Base-by-base conservation (phyloP, 2,888 invertebrate species). In the Amblyjoppa fuscipennis region DNA sequence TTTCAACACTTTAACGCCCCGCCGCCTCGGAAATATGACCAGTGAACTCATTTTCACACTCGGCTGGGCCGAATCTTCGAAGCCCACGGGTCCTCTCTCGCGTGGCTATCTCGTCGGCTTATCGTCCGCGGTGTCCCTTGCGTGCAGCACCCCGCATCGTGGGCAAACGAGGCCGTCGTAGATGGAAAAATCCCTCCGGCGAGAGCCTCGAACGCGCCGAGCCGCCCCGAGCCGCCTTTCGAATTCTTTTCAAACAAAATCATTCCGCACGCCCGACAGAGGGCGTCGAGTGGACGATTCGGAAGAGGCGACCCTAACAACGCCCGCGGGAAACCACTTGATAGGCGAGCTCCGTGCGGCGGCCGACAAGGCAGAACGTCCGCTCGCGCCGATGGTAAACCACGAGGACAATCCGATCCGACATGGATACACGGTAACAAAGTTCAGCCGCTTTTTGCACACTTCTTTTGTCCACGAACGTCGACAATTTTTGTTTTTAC, bases 31-130 rank as follows among this genome's bases (percentile, higher is more conserved):
- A 90, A 88, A 90, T 90, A 88, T 92, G 92, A 91, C 92, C 92
- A 93, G 91, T 93, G 93, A 93, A 93, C 93, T 93, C 92, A 88
- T 93, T 93, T 93, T 92, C 90, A 92, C 92, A 86, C 91, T 84
- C 88, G 89, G 88, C 86, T 86, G 89, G 87, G 85, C 83, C 88
- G 88, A 89, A 90, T 90, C 91, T 91, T 90, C 90, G 89, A 87
- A 87, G 89, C 88, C 83, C 79, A 82, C 85, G 83, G 83, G 82
- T 80, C 81, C 78, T 84, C 81, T 59, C 61, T 51, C 34, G 49
- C 34, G 45, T 56, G 31, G 28, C 56, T 56, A n/a, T 71, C 53
- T 49, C 49, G 31, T 51, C n/a, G 51, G 53, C 51, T 56, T 31
- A 38, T 59, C 68, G 49, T 5, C 73, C 34, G 56, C 7, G 20